Percentiles rank a stretch among this genome's conserved stretches.
Conservation (phyloP, 2,113 vertebrate genomes). For the Platysternon megacephalum region DNA sequence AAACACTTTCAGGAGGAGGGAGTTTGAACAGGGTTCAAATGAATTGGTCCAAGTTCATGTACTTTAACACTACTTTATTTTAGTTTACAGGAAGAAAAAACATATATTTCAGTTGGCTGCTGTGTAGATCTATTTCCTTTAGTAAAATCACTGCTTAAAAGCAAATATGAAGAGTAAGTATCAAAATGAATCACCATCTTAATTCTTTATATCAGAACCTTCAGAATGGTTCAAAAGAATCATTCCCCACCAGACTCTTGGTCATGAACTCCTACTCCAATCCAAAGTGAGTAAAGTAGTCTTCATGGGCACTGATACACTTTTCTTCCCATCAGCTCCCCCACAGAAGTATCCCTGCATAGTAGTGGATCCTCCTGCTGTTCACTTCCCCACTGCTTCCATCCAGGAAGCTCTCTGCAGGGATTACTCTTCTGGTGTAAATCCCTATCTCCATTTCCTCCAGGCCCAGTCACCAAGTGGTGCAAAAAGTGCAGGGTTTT, state of each 20-base stretch:
- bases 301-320: background rate
- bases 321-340: background rate
- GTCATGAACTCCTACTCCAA: background rate
- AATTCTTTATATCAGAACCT: background rate
- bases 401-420: background rate
- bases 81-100: constrained; percentile 89
- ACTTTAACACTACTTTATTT: constrained; percentile 58
- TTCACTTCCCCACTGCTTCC: background rate
- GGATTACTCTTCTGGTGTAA: background rate
- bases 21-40: background rate
- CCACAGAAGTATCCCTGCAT: background rate
- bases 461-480: background rate
- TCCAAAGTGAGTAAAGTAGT: background rate
- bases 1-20: background rate
- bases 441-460: background rate
- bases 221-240: background rate
- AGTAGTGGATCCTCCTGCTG: background rate
- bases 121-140: constrained; percentile 94
- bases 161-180: constrained; percentile 94
- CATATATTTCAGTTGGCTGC: constrained; percentile 87
- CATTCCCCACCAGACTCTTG: background rate
- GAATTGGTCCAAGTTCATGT: constrained; percentile 5
- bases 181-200: constrained; percentile 3
- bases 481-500: background rate
- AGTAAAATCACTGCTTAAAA: constrained; percentile 87